These are phyloP conservation scores for Hypsibius dujardini DNA, from an alignment of 1,140 invertebrate species.

Conservation along the genomic window DNA sequence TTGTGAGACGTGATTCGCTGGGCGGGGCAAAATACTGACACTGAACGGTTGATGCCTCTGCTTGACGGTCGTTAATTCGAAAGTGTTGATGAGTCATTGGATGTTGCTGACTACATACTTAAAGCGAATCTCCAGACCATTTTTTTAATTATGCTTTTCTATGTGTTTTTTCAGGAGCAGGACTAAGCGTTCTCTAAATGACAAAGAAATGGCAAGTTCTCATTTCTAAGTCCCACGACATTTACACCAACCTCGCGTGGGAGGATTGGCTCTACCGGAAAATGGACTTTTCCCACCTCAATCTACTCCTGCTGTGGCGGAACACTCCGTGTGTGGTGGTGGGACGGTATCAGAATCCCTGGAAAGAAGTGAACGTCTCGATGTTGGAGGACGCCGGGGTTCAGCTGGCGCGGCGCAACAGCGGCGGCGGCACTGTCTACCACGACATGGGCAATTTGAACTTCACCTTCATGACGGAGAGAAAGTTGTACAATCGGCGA, in stretches of 20 bases:
- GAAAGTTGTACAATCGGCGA: constrained; percentile 55
- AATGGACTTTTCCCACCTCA: constrained; percentile 51
- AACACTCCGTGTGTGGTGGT: constrained; percentile 85
- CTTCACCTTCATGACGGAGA: constrained; percentile 65
- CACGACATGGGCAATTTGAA: constrained; percentile 86
- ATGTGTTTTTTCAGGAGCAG: too few relatives aligned
- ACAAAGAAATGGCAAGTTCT: constrained; percentile 40
- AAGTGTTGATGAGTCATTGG: too few relatives aligned
- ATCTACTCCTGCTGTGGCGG: constrained; percentile 63
- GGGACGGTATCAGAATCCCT: constrained; percentile 89
- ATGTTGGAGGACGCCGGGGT: constrained; percentile 42
- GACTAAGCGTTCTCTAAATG: too few relatives aligned
- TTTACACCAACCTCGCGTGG: constrained; percentile 73
- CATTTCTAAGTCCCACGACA: constrained; percentile 70
- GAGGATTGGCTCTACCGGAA: constrained; percentile 86
- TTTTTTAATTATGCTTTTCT: not conserved
- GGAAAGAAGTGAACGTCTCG: constrained; percentile 63
- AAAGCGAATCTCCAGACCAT: not conserved
- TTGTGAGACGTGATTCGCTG: too few relatives aligned
- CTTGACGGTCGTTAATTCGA: not conserved
- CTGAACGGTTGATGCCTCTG: not conserved
- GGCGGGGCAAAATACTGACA: not conserved
- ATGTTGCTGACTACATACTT: not conserved
- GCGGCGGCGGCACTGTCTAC: constrained; percentile 89
- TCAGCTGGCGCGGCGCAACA: constrained; percentile 61